These are phyloP conservation scores for Aspidiotus destructor DNA, from an alignment of 2,888 invertebrate genomes.

Conservation along the genomic window DNA sequence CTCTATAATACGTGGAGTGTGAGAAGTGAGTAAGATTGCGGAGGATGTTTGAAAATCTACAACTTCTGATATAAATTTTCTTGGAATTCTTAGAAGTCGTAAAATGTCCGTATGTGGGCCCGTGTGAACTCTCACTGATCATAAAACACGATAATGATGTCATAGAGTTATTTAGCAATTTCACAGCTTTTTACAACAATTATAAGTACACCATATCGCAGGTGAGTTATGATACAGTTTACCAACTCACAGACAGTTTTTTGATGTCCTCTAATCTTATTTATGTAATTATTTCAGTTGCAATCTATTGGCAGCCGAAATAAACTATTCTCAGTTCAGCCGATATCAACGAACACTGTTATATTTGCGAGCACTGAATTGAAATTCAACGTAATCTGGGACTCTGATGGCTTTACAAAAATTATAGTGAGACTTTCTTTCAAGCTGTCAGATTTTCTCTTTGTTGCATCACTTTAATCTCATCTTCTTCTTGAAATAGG, in stretches of 20 bases:
- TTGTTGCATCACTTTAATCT: too few relatives aligned
- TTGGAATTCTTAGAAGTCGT: slow-evolving; percentile 49
- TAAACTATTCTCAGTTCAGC: slow-evolving; percentile 56
- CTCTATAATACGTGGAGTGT: slow-evolving; percentile 59
- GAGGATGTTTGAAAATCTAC: slow-evolving; percentile 5
- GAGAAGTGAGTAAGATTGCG: slow-evolving; percentile 47
- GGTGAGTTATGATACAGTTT: slow-evolving; percentile 38
- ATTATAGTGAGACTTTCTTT: slow-evolving; percentile 51
- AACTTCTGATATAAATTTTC: not conserved
- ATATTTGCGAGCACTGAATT: slow-evolving; percentile 56
- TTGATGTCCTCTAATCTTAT: slow-evolving; percentile 11
- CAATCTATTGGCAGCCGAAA: slow-evolving; percentile 52
- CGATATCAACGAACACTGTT: slow-evolving; percentile 58
- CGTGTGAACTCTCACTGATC: slow-evolving; percentile 55
- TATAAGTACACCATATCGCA: slow-evolving; percentile 41
- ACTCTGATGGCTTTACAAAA: slow-evolving; percentile 56
- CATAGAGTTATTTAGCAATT: slow-evolving; percentile 52
- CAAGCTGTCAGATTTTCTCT: too few relatives aligned
- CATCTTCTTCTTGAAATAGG: slow-evolving; percentile 9
- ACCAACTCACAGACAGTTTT: not conserved
- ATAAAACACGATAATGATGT: slow-evolving; percentile 53
- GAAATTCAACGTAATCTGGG: slow-evolving; percentile 65
- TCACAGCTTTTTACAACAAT: slow-evolving; percentile 59
- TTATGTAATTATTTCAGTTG: slow-evolving; percentile 43
- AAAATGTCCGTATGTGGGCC: slow-evolving; percentile 49